Evolutionary conservation across 1,140 invertebrate genomes (phyloP), one percentile per base, ranked within the genome.

Genomic region (Bombus polaris): DNA sequence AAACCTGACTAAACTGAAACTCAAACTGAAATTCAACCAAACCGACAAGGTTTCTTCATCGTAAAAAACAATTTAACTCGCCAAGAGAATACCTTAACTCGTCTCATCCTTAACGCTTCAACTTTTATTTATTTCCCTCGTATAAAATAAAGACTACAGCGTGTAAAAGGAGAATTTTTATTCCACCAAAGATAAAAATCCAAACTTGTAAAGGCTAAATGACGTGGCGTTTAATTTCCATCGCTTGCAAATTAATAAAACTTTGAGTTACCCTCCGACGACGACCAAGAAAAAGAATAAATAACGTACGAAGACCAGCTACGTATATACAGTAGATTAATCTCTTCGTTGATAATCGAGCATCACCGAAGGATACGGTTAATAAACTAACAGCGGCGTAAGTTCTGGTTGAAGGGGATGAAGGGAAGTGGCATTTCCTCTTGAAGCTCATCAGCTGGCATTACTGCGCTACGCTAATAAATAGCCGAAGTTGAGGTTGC

Each of bases 401-500:
- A 79, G 75, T 84, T 79, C 76, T 79, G 47, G 39, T 84, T 79
- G 47, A 78, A 79, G 53, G 65, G 37, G 82, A 44, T 78, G 74
- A 62, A 71, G 82, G 47, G 53, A 70, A 84, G n/a, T 47, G 18
- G 75, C 35, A 66, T 79, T 62, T 72, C 66, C 76, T 72, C 76
- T 71, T 44, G 53, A 71, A 84, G 65, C 83, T 80, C 76, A 84
- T 84, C 76, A 84, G n/a, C 83, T 62, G 83, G 68, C 68, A 84
- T 80, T 80, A 84, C 76, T 79, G 44, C 39, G 53, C 53, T 35
- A 35, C 76, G 76, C 76, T 84, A 84, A 84, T 84, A 80, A 79
- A 84, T 84, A 84, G 76, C 83, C 76, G 32, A 84, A 84, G 83
- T 84, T 84, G 76, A 72, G 83, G 66, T 79, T 80, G 76, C 83